Percentiles rank a stretch among this genome's conserved stretches.
These are phyloP conservation scores for Parthenolecanium corni DNA, from an alignment of 2,888 invertebrate genomes.

Conservation along the genomic window DNA sequence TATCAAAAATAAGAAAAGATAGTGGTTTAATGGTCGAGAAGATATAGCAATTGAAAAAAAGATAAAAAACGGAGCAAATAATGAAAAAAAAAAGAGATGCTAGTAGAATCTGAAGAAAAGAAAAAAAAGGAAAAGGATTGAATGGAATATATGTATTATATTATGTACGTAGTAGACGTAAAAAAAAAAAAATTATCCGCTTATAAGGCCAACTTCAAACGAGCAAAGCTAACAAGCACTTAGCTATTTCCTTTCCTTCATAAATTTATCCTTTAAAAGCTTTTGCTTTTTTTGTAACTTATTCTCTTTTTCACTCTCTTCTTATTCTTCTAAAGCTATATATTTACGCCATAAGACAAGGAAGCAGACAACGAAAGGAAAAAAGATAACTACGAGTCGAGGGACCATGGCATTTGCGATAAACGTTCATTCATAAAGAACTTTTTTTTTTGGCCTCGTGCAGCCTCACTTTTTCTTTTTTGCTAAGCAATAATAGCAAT, in stretches of 20 bases:
- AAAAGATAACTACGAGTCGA: conserved; percentile 22
- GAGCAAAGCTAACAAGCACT: conserved; percentile 29
- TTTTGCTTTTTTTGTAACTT: not conserved
- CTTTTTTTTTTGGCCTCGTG: too few species aligned
- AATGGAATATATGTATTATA: conserved; percentile 20
- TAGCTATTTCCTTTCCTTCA: conserved; percentile 26
- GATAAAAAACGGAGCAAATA: not conserved
- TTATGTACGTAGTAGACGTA: too few species aligned
- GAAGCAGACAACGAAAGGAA: not conserved
- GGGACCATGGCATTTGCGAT: conserved; percentile 18
- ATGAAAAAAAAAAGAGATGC: conserved; percentile 9
- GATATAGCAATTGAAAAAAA: conserved; percentile 27
- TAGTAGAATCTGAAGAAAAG: conserved; percentile 6
- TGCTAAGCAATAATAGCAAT: too few species aligned
- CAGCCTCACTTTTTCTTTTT: too few species aligned
- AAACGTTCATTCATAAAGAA: conserved; percentile 17
- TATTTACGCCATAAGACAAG: conserved; percentile 17
- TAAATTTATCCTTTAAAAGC: conserved; percentile 28
- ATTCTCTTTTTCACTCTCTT: too few species aligned
- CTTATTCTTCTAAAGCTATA: conserved; percentile 10
- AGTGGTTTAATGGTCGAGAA: conserved; percentile 26
- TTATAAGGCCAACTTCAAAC: conserved; percentile 28
- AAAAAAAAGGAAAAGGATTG: conserved; percentile 12
- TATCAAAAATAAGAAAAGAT: conserved; percentile 25
- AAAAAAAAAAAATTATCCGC: conserved; percentile 27